Evolutionary conservation across 2,888 invertebrate species (phyloP).

Genomic region (Mycogona germanica): DNA sequence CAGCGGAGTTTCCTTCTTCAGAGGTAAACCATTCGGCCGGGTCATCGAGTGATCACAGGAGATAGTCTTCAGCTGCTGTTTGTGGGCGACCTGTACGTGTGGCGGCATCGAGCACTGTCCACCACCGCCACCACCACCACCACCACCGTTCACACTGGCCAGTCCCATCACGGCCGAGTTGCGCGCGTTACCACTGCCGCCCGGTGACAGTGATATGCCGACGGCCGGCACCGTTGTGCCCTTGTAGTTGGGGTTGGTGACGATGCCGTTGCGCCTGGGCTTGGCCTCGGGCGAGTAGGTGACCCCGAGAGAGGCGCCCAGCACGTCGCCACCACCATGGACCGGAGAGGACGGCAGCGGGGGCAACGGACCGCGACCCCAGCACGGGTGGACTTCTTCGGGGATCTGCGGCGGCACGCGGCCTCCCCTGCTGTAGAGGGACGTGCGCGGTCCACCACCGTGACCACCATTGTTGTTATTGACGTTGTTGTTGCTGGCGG

Average conservation of each 20-base stretch:
- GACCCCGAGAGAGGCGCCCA: conserved; percentile 1
- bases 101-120: background rate
- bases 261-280: conserved; percentile 34
- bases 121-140: too few species aligned
- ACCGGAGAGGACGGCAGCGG: conserved; percentile 8
- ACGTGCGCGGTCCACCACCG: background rate
- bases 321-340: too few species aligned
- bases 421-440: background rate
- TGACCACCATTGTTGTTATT: too few species aligned
- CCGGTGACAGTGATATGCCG: conserved; percentile 24
- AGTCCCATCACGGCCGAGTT: background rate
- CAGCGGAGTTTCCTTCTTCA: conserved; percentile 70
- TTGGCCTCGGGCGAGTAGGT: conserved; percentile 32
- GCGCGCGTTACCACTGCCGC: conserved; percentile 23
- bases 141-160: conserved; percentile 8
- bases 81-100: conserved; percentile 9
- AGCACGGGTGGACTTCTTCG: too few species aligned
- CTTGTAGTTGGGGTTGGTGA: conserved; percentile 35
- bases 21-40: conserved; percentile 58
- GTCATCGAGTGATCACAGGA: conserved; percentile 17
- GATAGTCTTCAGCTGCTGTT: conserved; percentile 23
- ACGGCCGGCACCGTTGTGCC: conserved; percentile 23
- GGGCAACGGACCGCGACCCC: background rate
- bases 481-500: background rate
- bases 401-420: background rate